Conservation (phyloP, 2,888 invertebrate species). For the Anthophora plumipes region DNA sequence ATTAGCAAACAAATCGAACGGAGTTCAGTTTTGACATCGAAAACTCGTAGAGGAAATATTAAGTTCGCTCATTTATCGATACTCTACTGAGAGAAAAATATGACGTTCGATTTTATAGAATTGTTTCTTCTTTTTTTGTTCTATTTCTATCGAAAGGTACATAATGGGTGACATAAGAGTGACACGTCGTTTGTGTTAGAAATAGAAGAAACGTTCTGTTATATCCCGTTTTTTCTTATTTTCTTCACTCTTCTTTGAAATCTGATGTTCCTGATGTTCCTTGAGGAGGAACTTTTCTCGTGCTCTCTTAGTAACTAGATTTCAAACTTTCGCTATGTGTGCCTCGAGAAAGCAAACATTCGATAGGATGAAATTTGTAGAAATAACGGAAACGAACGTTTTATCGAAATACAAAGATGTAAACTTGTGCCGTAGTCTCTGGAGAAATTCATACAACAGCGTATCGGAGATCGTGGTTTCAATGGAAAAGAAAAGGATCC, state of each 20-base stretch:
- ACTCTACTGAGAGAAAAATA: not conserved
- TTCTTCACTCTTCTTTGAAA: no score
- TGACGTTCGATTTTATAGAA: not conserved
- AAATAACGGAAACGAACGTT: not conserved
- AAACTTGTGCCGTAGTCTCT: no score
- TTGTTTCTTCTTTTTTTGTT: not conserved
- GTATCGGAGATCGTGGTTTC: no score
- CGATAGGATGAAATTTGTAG: not conserved
- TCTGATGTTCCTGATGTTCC: no score
- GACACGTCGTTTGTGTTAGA: not conserved
- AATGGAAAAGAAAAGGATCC: no score
- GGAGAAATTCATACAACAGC: no score
- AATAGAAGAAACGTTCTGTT: not conserved
- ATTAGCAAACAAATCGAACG: constrained; percentile 23
- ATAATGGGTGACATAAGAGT: not conserved
- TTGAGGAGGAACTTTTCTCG: not conserved
- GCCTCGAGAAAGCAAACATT: not conserved
- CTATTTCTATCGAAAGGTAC: no score
- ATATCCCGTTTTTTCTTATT: no score
- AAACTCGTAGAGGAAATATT: not conserved
- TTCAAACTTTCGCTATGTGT: not conserved
- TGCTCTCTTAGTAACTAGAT: not conserved
- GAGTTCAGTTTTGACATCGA: not conserved
- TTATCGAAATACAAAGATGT: no score
- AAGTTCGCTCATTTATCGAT: not conserved